Percentiles rank a stretch among this genome's conserved stretches.
Evolutionary conservation across 1,140 invertebrate species (phyloP).

Genomic region (Pomacea maculata): DNA sequence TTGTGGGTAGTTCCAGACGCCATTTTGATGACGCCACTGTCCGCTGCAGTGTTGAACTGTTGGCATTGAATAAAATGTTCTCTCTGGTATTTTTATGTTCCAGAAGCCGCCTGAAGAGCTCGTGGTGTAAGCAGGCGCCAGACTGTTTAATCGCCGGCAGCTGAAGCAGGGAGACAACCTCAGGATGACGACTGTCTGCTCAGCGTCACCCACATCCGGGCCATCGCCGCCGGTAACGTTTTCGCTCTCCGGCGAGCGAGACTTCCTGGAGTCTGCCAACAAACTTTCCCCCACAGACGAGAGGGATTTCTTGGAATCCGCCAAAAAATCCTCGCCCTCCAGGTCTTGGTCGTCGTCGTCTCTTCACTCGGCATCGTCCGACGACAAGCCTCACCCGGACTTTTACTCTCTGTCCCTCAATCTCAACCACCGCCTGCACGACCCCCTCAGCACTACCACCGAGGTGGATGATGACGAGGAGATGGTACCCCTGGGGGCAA

Average conservation of each 20-base stretch:
- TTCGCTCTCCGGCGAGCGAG: background rate
- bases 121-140: too few species aligned
- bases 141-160: too few species aligned
- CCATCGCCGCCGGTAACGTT: background rate
- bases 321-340: background rate
- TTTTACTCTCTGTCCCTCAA: background rate
- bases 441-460: background rate
- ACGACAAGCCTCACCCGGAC: background rate
- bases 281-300: conserved; percentile 4
- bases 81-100: too few species aligned
- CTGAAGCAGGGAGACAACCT: too few species aligned
- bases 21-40: too few species aligned
- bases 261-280: background rate
- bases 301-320: conserved; percentile 2
- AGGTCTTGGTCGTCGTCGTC: background rate
- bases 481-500: background rate
- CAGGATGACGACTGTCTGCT: too few species aligned
- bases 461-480: conserved; percentile 6
- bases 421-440: conserved; percentile 6
- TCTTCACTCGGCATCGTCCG: background rate
- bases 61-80: too few species aligned
- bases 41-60: too few species aligned
- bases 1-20: too few species aligned
- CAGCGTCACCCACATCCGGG: background rate
- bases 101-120: too few species aligned